A percentile compares a stretch with the other conserved stretches of the same genome.
These are phyloP conservation scores for Micromesistius poutassou DNA, from an alignment of 2,797 vertebrate species.

Conservation along the genomic window DNA sequence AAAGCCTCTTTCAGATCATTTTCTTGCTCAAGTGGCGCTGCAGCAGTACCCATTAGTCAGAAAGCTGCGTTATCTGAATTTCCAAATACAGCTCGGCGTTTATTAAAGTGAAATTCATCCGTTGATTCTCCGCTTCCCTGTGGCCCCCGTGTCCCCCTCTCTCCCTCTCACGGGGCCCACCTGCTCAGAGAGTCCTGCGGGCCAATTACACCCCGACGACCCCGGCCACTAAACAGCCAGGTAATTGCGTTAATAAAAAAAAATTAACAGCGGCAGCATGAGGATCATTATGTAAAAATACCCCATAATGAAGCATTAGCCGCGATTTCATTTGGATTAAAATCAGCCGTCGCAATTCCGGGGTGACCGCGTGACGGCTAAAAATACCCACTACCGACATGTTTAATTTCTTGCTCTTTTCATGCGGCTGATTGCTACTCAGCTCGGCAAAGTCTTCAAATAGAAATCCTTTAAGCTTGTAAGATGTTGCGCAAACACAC, in stretches of 20 bases:
- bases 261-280: slow-evolving; percentile 76
- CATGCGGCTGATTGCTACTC: background rate
- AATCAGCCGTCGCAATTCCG: slow-evolving; percentile 76
- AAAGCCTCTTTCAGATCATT: slow-evolving; percentile 94
- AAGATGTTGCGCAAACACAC: background rate
- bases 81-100: slow-evolving; percentile 92
- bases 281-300: slow-evolving; percentile 85
- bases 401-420: background rate
- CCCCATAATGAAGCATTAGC: slow-evolving; percentile 81
- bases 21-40: slow-evolving; percentile 85
- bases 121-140: slow-evolving; percentile 86
- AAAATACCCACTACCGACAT: slow-evolving; percentile 42
- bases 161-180: slow-evolving; percentile 92
- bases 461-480: background rate
- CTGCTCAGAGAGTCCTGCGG: slow-evolving; percentile 79
- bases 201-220: slow-evolving; percentile 80
- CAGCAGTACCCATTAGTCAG: slow-evolving; percentile 82
- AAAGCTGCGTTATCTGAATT: slow-evolving; percentile 89
- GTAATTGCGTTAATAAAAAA: slow-evolving; percentile 83
- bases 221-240: slow-evolving; percentile 70
- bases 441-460: background rate
- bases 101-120: slow-evolving; percentile 96
- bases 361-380: slow-evolving; percentile 60
- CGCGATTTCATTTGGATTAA: slow-evolving; percentile 84
- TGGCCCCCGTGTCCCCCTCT: slow-evolving; percentile 84